phyloP scores from a whole-genome alignment of 2,888 invertebrate genomes.

The Hyalella azteca region DNA sequence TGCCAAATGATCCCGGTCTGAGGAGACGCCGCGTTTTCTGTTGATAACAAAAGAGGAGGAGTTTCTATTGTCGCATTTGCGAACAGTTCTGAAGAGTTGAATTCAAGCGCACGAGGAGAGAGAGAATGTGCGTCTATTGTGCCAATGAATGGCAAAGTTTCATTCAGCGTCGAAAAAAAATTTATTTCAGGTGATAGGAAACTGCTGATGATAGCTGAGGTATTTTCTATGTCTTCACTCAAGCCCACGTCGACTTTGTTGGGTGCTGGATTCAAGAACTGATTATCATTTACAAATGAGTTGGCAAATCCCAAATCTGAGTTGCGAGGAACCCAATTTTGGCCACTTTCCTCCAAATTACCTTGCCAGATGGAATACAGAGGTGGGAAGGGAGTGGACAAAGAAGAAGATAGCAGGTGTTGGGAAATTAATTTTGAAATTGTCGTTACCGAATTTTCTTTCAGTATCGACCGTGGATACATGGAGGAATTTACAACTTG shows the following conservation, averaged over 20 bases:
- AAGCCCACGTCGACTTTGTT: no score
- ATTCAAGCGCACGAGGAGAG: background rate
- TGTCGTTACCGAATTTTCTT: background rate
- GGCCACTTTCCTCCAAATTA: background rate
- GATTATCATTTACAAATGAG: no score
- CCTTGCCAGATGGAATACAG: background rate
- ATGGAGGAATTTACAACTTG: background rate
- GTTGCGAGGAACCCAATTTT: background rate
- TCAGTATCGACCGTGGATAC: background rate
- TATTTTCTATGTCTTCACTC: background rate
- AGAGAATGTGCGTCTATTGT: background rate
- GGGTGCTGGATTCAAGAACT: no score
- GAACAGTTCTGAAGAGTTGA: background rate
- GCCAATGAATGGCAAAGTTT: background rate
- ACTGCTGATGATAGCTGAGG: background rate
- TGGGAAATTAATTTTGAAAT: background rate
- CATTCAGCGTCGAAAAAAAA: background rate
- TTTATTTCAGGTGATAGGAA: background rate
- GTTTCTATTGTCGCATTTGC: background rate
- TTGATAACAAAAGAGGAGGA: background rate
- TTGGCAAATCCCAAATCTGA: background rate
- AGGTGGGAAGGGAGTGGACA: background rate
- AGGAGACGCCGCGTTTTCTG: background rate
- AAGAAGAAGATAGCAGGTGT: background rate
- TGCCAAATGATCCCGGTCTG: slow-evolving; percentile 38